Evolutionary conservation across 2,888 invertebrate species (phyloP), one percentile per base, ranked within the genome.

Genomic region (Eupsilia transversa): DNA sequence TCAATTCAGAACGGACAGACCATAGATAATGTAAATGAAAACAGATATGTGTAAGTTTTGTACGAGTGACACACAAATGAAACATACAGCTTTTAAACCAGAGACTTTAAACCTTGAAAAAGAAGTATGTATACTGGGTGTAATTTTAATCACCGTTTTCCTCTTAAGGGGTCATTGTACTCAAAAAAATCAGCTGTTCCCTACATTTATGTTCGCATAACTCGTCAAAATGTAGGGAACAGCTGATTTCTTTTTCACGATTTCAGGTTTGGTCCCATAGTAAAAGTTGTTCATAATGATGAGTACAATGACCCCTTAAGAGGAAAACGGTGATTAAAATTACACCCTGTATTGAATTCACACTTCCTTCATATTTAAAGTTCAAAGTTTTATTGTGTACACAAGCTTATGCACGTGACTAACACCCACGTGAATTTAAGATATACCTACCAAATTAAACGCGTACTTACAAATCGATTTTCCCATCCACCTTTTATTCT

Each of bases 11-110:
- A 49, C 41, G 27, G 46, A 41, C 46, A 59, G 67, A 57, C 23
- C n/a, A 30, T 80, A 80, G 59, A 75, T 64, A 76, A 81, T 38
- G 43, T 23, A 69, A 46, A 69, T 76, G 52, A 46, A 57, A 75
- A 80, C 49, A 61, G 65, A 63, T 75, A 41, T 57, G 66, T 52
- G 46, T 12, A 41, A 67, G 38, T 43, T 79, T 63, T 27, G 10
- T 57, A 49, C 10, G 14, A 35, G 12, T 77, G 35, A 52, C 43
- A 69, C 60, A 38, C 10, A n/a, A 17, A 52, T 20, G 20, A 41
- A 3, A 54, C 41, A 56, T 27, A 76, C 30, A 61, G 52, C 56
- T 75, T 66, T 57, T 20, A 66, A 75, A 43, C 23, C 7, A 14
- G 43, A 52, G 27, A 52, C 14, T 63, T 52, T 14, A 17, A 35